A percentile compares a stretch with the other conserved stretches of the same genome.
These are phyloP conservation scores for Bombus confusus DNA, from an alignment of 1,140 invertebrate genomes.

Conservation along the genomic window DNA sequence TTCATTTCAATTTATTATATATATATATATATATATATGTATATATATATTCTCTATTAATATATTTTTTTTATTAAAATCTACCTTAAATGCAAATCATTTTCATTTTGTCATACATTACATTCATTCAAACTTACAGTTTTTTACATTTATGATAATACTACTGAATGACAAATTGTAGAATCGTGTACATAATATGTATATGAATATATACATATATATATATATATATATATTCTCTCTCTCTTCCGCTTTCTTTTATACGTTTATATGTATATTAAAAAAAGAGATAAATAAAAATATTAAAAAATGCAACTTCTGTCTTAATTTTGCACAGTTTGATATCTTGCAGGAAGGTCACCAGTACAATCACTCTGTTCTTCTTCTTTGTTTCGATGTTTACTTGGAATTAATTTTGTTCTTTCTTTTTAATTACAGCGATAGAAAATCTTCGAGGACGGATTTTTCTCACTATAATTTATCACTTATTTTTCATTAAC, in stretches of 20 bases:
- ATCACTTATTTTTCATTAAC: conserved; percentile 88
- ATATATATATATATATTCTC: neutral
- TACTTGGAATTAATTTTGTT: conserved; percentile 10
- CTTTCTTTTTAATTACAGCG: neutral
- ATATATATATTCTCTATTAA: conserved; percentile 52
- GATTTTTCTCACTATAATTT: conserved; percentile 26
- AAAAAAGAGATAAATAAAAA: conserved; percentile 32
- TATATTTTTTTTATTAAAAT: conserved; percentile 43
- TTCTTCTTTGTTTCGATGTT: conserved; percentile 18
- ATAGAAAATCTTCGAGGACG: conserved; percentile 52
- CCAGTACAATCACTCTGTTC: conserved; percentile 15
- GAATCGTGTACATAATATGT: conserved; percentile 23
- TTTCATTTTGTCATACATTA: conserved; percentile 17
- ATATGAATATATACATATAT: conserved; percentile 29
- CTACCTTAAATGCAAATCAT: conserved; percentile 21
- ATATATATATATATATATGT: conserved; percentile 28
- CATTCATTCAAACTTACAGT: conserved; percentile 41
- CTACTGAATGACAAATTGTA: conserved; percentile 15
- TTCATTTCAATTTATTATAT: conserved; percentile 22
- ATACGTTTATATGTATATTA: conserved; percentile 34
- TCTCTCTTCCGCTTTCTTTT: neutral
- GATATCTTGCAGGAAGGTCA: conserved; percentile 10
- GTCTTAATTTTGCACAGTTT: conserved; percentile 20
- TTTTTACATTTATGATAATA: conserved; percentile 34
- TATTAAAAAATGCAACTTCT: conserved; percentile 50